Base-by-base conservation (phyloP, 2,797 vertebrate species). In the Alauda arvensis region DNA sequence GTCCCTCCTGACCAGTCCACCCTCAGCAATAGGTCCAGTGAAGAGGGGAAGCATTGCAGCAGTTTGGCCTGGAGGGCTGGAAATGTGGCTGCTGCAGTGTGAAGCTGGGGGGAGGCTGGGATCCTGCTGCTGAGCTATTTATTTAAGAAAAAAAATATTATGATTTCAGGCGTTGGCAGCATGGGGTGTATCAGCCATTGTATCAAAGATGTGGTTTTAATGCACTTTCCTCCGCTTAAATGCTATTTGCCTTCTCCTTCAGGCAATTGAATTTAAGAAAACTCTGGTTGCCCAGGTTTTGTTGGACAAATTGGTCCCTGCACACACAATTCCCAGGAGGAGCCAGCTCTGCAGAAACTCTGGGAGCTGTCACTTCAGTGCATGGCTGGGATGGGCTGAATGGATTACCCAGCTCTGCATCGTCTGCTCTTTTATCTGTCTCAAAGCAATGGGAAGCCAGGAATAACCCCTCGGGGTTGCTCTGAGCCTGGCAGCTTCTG, bases 241-340 rank as follows among this genome's bases (percentile, higher is more conserved):
- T 68, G 83, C 88, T 95, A 88, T 96, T 96, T 94, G 87, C 95
- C 95, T 96, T 96, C 95, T 93, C 93, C 93, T 94, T 88, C 93
- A 94, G 94, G 94, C 95, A 96, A 96, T 95, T 95, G 89, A 95
- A 95, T 96, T 94, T 95, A 95, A 94, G 94, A 95, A 93, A 96
- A 96, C 95, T 95, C 89, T 83, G 79, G 87, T 94, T 90, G 68
- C 89, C 57, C 88, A 92, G 85, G 75, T 95, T 93, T 94, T 93
- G 89, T 90, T 91, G 87, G 76, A 75, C 92, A 94, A 95, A 95
- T 92, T 89, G 71, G 92, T 83, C 93, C 88, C 89, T 93, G 93
- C 26, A 23, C 63, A 85, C 51, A 80, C 76, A 87, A 78, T 87
- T 95, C 87, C 93, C 94, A 91, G 88, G 90, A 94, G 93, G 77